A percentile compares a stretch with the other conserved stretches of the same genome.
Conservation (phyloP, 2,113 vertebrate species). For the Entomyzon cyanotis region DNA sequence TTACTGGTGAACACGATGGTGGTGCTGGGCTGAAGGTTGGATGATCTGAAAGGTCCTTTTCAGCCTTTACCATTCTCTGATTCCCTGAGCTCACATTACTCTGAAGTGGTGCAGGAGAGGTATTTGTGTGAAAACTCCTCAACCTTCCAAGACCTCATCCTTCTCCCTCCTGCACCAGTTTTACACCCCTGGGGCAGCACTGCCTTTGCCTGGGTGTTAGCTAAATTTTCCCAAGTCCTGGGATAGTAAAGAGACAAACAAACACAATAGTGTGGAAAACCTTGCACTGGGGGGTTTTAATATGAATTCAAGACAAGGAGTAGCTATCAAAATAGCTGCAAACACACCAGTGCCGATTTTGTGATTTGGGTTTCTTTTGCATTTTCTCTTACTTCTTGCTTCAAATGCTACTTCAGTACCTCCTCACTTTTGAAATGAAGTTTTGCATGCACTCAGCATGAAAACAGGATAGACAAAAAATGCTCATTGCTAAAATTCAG, state of each 20-base stretch:
- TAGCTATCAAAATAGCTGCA: not conserved
- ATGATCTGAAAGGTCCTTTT: not conserved
- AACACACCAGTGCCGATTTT: not conserved
- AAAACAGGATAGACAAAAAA: not conserved
- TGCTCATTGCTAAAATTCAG: not conserved
- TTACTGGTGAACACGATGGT: not conserved
- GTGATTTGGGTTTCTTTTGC: not conserved
- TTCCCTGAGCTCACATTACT: not conserved
- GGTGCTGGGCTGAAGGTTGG: not conserved
- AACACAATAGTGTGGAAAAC: not conserved
- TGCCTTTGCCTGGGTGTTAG: not conserved
- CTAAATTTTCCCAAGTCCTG: not conserved
- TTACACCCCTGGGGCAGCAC: not conserved
- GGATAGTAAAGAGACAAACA: not conserved
- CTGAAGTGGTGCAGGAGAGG: fast-evolving
- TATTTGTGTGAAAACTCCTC: not conserved
- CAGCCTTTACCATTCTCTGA: too few relatives aligned
- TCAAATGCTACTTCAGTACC: not conserved
- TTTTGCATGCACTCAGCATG: not conserved
- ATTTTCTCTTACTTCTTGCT: not conserved
- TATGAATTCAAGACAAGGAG: not conserved
- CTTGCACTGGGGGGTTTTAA: not conserved
- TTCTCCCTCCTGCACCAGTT: not conserved
- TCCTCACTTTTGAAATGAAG: not conserved
- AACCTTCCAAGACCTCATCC: not conserved